These are phyloP conservation scores for Brenthis daphne DNA, from an alignment of 2,888 invertebrate species.

Conservation along the genomic window DNA sequence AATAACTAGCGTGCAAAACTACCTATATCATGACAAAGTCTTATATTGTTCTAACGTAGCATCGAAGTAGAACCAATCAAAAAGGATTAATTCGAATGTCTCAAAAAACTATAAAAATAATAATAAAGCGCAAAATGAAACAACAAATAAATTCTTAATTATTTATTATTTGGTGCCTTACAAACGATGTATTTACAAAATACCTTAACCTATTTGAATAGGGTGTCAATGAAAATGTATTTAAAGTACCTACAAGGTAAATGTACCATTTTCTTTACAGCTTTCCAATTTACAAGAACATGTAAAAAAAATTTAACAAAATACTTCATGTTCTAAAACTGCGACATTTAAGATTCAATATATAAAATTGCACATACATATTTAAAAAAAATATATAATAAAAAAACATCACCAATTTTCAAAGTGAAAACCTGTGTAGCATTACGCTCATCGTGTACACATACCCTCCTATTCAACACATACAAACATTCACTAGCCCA, in stretches of 20 bases:
- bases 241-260: constrained; percentile 30
- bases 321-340: constrained; percentile 15
- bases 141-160: constrained; percentile 55
- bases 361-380: constrained; percentile 16
- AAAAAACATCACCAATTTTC: not conserved
- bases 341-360: constrained; percentile 6
- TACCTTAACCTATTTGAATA: constrained; percentile 57
- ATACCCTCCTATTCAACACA: constrained; percentile 15
- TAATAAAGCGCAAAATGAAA: constrained; percentile 16
- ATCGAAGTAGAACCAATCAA: too few relatives aligned
- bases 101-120: not conserved
- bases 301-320: constrained; percentile 16
- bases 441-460: constrained; percentile 15
- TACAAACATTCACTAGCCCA: constrained; percentile 32
- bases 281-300: constrained; percentile 21
- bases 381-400: not conserved
- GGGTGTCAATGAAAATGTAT: constrained; percentile 48
- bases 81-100: too few relatives aligned
- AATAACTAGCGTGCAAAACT: too few relatives aligned
- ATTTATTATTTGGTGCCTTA: constrained; percentile 69
- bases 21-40: too few relatives aligned
- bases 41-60: too few relatives aligned
- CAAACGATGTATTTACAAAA: constrained; percentile 74
- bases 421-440: not conserved
- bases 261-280: constrained; percentile 22